Percentiles rank a stretch among this genome's conserved stretches.
These are phyloP conservation scores for Turdus rufiventris DNA, from an alignment of 2,113 vertebrate genomes.

Conservation along the genomic window DNA sequence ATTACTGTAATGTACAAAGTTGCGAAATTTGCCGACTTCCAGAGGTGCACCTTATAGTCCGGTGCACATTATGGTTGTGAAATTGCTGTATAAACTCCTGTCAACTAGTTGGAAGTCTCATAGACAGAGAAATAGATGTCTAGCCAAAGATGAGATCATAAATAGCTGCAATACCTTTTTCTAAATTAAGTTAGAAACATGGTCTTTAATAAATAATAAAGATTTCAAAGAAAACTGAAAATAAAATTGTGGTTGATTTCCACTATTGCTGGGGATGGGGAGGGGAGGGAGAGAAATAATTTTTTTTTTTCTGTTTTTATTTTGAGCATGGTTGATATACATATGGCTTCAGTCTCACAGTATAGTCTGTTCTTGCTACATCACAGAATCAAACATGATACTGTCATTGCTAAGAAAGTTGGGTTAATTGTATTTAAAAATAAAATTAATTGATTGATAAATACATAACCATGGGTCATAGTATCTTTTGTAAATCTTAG, in stretches of 20 bases:
- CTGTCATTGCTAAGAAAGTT: neutral
- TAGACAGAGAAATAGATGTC: neutral
- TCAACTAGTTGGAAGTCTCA: too few species aligned
- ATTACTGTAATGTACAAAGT: too few species aligned
- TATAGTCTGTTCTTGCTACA: accelerated
- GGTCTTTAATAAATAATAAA: neutral
- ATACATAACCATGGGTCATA: neutral
- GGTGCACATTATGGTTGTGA: too few species aligned
- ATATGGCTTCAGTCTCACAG: neutral
- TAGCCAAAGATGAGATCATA: neutral
- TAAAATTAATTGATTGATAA: neutral
- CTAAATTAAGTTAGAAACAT: neutral
- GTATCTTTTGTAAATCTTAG: neutral
- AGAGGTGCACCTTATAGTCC: too few species aligned
- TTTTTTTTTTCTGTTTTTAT: neutral
- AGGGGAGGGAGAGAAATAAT: accelerated
- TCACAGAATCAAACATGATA: neutral
- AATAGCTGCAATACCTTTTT: neutral
- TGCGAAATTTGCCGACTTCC: too few species aligned
- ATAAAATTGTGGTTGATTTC: neutral
- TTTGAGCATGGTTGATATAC: accelerated
- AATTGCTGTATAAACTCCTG: too few species aligned
- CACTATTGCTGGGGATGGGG: accelerated
- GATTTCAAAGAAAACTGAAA: neutral
- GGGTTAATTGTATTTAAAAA: neutral